Percentiles rank a stretch among this genome's conserved stretches.
phyloP scores from a whole-genome alignment of 2,797 vertebrate genomes.

The Pteronotus mesoamericanus region DNA sequence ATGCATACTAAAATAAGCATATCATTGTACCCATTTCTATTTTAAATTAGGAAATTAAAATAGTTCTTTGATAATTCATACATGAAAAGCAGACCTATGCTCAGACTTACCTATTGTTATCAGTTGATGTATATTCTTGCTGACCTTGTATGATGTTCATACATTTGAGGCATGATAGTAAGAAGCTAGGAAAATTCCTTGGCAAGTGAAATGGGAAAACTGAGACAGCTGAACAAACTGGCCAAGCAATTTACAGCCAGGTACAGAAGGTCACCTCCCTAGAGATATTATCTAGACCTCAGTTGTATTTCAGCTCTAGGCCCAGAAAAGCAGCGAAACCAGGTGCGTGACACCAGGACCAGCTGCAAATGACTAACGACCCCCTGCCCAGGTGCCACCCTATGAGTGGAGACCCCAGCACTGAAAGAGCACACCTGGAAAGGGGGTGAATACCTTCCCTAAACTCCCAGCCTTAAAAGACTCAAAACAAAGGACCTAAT shows the following conservation, averaged over 20 bases:
- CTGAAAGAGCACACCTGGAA: neutral
- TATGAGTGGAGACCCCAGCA: neutral
- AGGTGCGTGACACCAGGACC: no score
- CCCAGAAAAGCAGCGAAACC: neutral
- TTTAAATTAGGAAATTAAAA: neutral
- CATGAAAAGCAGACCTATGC: neutral
- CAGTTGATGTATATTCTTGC: neutral
- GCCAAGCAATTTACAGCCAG: neutral
- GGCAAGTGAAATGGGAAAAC: neutral
- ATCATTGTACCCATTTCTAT: neutral
- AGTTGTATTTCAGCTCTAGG: neutral
- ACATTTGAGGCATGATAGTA: neutral
- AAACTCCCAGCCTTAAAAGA: neutral
- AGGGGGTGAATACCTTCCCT: neutral
- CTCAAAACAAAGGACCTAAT: neutral
- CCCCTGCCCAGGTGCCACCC: no score
- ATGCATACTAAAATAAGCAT: neutral
- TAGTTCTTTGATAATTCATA: neutral
- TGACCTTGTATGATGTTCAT: neutral
- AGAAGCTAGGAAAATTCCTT: neutral
- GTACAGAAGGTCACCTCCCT: neutral
- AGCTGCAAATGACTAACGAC: neutral
- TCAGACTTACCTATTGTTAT: neutral
- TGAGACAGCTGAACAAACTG: neutral
- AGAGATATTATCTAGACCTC: neutral